Base-by-base conservation (phyloP, 2,797 vertebrate genomes). In the Podarcis lilfordi region DNA sequence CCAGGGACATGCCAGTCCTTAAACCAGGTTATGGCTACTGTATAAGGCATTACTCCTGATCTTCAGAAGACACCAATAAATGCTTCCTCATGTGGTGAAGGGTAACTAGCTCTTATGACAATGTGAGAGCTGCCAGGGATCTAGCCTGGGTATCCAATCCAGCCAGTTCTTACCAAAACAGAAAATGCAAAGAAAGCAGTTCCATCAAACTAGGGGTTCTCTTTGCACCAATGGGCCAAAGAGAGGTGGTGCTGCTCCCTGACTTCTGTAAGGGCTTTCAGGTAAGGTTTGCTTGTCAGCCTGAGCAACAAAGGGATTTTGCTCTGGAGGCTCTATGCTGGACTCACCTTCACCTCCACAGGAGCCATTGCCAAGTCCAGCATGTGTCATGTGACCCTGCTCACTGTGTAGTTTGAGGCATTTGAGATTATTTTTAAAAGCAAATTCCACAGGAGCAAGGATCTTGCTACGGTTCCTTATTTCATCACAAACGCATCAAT, bases 401-500 rank as follows among this genome's bases (percentile, higher is more conserved):
- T 81, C 25, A 75, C 19, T n/a, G 23, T 35, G 10, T n/a, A 40
- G n/a, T 43, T 68, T 23, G 66, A 37, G 59, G n/a, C 84, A 68
- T 55, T 64, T 50, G 80, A 85, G 19, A 68, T 85, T 50, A 11
- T 29, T 89, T 91, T 87, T 84, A 89, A 91, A 87, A 88, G 84
- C 90, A 87, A 43, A 68, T 64, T 90, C 59, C 7, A 80, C 21
- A 21, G 84, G 90, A 93, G 43, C 64, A 86, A 21, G 32, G 74
- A 75, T 59, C 83, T 94, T 93, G 79, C 64, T 29, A 4, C 15
- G 64, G 69, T 81, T 94, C 75, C 10, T 87, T 93, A 87, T 84
- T 94, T 92, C 37, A 84, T 90, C 69, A 83, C 77, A 91, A 91
- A 89, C 55, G 83, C 59, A 89, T 55, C 91, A 91, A 92, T 93